Percentiles rank a stretch among this genome's conserved stretches.
phyloP scores from a whole-genome alignment of 2,888 invertebrate species.

The Melanotus villosus region DNA sequence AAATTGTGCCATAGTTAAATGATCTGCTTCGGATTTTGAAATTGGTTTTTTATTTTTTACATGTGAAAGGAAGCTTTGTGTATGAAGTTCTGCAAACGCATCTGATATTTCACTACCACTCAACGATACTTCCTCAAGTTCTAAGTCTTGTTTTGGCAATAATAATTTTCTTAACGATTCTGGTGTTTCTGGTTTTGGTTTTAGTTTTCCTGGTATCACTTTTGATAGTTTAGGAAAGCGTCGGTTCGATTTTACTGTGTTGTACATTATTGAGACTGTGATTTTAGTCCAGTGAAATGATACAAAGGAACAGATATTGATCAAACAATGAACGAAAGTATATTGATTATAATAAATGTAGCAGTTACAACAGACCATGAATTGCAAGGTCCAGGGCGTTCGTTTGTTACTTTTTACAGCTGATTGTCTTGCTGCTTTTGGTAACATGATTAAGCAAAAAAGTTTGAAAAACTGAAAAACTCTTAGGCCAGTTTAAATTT shows the following conservation, averaged over 20 bases:
- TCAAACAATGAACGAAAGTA: conserved; percentile 49
- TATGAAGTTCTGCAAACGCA: conserved; percentile 57
- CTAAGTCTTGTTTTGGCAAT: conserved; percentile 45
- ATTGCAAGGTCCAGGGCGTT: too few relatives aligned
- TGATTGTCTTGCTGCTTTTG: too few relatives aligned
- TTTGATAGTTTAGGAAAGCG: conserved; percentile 19
- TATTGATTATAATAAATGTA: too few relatives aligned
- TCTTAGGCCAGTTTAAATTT: too few relatives aligned
- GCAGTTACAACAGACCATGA: too few relatives aligned
- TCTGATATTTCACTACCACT: conserved; percentile 56
- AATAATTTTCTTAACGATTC: conserved; percentile 51
- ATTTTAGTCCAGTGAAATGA: too few relatives aligned
- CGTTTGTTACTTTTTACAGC: neutral
- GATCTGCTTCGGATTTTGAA: conserved; percentile 58
- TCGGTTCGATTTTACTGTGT: neutral
- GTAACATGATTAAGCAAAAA: too few relatives aligned
- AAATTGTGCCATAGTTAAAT: conserved; percentile 56
- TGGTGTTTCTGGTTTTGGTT: conserved; percentile 42
- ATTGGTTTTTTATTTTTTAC: conserved; percentile 48
- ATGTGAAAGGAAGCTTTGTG: conserved; percentile 52
- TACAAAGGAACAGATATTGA: too few relatives aligned
- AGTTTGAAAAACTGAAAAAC: too few relatives aligned
- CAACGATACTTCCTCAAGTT: conserved; percentile 46
- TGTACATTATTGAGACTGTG: neutral
- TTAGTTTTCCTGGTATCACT: neutral